Evolutionary conservation across 2,888 invertebrate genomes (phyloP).

Genomic region (Phyllotreta striolata): DNA sequence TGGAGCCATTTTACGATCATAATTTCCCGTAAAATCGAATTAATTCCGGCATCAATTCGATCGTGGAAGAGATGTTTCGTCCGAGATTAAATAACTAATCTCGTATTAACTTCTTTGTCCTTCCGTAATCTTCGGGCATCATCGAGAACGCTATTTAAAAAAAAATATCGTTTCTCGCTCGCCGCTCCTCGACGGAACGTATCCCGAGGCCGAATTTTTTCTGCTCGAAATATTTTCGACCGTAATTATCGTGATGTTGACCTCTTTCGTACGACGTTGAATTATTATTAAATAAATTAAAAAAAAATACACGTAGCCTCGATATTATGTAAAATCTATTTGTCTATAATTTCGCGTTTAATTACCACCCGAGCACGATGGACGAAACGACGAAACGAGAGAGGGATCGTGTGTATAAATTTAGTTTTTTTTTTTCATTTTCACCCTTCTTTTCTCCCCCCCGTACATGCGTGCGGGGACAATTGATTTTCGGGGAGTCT

Average conservation of each 20-base stretch:
- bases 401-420: background rate
- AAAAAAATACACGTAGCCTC: background rate
- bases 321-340: background rate
- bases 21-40: too few species aligned
- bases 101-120: constrained; percentile 19
- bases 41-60: too few species aligned
- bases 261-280: background rate
- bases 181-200: background rate
- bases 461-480: constrained; percentile 2
- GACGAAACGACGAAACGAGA: constrained; percentile 1
- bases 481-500: constrained; percentile 28
- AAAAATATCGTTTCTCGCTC: background rate
- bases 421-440: background rate
- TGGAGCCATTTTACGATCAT: too few species aligned
- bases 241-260: constrained; percentile 5
- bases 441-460: constrained; percentile 21
- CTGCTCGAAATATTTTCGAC: constrained; percentile 3
- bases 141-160: background rate
- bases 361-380: too few species aligned
- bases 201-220: constrained; percentile 4
- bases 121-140: constrained; percentile 1
- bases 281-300: background rate
- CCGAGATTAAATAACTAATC: too few species aligned
- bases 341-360: background rate
- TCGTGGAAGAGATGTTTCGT: too few species aligned